phyloP scores from a whole-genome alignment of 2,113 vertebrate genomes.

The Nannobrachium achirus region DNA sequence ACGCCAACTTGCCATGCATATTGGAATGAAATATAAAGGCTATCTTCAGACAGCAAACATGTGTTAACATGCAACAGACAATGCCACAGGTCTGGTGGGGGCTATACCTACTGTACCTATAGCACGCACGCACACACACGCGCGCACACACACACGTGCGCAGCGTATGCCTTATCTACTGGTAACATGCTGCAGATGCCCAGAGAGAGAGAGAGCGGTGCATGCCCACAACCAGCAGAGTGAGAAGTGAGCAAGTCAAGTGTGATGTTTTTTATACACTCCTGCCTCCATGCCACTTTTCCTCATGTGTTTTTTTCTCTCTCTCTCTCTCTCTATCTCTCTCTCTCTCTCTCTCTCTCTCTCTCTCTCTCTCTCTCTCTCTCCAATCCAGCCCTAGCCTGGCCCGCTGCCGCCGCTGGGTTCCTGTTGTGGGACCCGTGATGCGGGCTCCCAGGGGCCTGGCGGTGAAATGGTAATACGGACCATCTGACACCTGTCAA shows the following conservation, averaged over 20 bases:
- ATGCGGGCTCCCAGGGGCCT: conserved; percentile 77
- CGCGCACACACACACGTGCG: conserved; percentile 22
- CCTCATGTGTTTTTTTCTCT: conserved; percentile 51
- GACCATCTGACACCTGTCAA: conserved; percentile 86
- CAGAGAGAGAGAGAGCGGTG: conserved; percentile 53
- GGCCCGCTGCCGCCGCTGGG: conserved; percentile 46
- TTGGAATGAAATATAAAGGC: conserved; percentile 6
- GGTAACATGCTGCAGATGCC: conserved; percentile 65
- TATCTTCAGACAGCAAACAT: not conserved
- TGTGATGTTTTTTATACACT: conserved; percentile 53
- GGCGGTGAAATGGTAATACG: conserved; percentile 79
- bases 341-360: no score
- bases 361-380: conserved; percentile 13
- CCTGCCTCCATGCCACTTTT: conserved; percentile 65
- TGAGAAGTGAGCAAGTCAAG: conserved; percentile 59
- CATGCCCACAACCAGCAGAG: conserved; percentile 44
- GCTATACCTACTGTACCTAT: not conserved
- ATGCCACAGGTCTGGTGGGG: no score
- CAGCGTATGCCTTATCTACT: not conserved
- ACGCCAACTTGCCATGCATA: not conserved
- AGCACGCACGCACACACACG: not conserved
- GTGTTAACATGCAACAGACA: not conserved
- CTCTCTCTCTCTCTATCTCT: no score
- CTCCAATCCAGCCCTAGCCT: conserved; percentile 50
- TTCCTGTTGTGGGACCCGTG: conserved; percentile 72